Base-by-base conservation (phyloP, 2,888 invertebrate genomes). In the Caenorhabditis sulstoni region DNA sequence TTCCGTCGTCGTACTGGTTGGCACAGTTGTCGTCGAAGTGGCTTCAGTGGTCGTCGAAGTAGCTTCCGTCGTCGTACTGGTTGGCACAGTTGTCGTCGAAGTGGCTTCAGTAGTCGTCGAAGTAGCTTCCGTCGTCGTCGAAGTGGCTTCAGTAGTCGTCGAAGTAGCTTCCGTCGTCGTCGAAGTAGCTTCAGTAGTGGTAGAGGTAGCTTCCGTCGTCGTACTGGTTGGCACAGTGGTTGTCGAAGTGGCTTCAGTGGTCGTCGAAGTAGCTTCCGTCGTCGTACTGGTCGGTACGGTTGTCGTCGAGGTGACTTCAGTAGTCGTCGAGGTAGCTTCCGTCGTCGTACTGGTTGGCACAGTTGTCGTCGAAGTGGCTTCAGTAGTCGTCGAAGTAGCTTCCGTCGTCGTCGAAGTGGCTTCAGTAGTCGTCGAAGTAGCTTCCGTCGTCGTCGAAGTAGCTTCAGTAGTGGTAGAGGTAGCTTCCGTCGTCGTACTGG, bases 101-200 rank as follows among this genome's bases (percentile, higher is more conserved):
- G 64, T 55, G 16, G 41, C 18, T 14, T 12, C 55, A 5, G 65
- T 65, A 20, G 65, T 65, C 1, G 55, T 64, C 4, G 52, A 22
- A 2, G 67, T 55, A 0, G 57, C 16, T 7, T 58, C 57, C 12
- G 71, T 66, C 4, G 59, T 50, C 4, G 59, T 49, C n/a, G n/a
- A n/a, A n/a, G n/a, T n/a, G n/a, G n/a, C n/a, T n/a, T n/a, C n/a
- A 2, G 59, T 45, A 7, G 66, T 75, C 7, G 75, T 9, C 1
- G 7, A 39, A n/a, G n/a, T n/a, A n/a, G n/a, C n/a, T n/a, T n/a
- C n/a, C 12, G 39, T 50, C 11, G 68, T 70, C 3, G 68, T 68
- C 9, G 68, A 35, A 2, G 62, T 37, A 1, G n/a, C 8, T 1
- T 11, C 49, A 8, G 49, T 50, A 3, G 62, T 62, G 1, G 49